A percentile compares a stretch with the other conserved stretches of the same genome.
These are phyloP conservation scores for Lasioglossum zephyrum DNA, from an alignment of 2,888 invertebrate species.

Conservation along the genomic window DNA sequence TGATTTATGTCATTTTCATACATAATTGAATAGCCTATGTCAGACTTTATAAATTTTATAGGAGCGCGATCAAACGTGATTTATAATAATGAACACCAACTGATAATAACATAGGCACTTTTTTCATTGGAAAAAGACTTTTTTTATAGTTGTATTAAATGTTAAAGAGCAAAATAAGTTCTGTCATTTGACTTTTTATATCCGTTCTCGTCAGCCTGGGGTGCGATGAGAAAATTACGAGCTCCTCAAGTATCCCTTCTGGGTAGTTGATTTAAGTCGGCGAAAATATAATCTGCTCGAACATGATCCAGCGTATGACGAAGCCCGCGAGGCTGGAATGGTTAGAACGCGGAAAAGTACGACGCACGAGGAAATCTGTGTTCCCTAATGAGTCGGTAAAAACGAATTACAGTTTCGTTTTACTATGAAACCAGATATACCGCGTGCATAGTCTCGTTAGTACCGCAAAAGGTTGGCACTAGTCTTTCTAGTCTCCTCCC, in stretches of 20 bases:
- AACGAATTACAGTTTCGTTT: constrained; percentile 43
- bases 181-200: no score
- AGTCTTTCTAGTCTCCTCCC: constrained; percentile 7
- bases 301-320: background rate
- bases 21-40: no score
- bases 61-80: no score
- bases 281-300: constrained; percentile 11
- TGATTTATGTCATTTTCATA: no score
- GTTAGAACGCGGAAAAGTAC: constrained; percentile 18
- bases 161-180: no score
- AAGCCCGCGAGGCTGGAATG: background rate
- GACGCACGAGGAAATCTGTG: constrained; percentile 14
- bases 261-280: background rate
- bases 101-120: no score
- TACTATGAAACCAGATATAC: constrained; percentile 32
- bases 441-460: constrained; percentile 40
- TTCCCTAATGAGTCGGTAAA: constrained; percentile 30
- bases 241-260: background rate
- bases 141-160: no score
- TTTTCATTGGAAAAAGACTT: no score
- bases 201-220: no score
- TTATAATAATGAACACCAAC: no score
- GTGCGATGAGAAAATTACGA: background rate
- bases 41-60: no score
- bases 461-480: constrained; percentile 21